Evolutionary conservation across 2,797 vertebrate species (phyloP).

Genomic region (Mormyrops boulengeri): DNA sequence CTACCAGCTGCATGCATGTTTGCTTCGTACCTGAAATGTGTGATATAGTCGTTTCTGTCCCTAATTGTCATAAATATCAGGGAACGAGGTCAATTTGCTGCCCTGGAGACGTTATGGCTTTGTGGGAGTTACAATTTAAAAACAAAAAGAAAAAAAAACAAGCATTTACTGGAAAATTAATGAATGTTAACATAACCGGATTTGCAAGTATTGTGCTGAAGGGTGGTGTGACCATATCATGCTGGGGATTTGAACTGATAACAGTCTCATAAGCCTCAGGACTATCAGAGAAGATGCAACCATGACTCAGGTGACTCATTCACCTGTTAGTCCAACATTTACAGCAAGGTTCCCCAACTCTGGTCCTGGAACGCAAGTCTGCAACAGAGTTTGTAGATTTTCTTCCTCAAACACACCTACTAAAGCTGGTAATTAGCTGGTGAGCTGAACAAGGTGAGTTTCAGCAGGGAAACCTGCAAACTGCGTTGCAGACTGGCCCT

Average conservation of each 20-base stretch:
- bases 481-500: neutral
- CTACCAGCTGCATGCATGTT: neutral
- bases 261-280: neutral
- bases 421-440: neutral
- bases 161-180: neutral
- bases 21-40: neutral
- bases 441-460: neutral
- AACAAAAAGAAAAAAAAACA: neutral
- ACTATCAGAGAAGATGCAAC: neutral
- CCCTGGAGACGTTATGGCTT: neutral
- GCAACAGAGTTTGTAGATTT: neutral
- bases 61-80: neutral
- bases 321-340: neutral
- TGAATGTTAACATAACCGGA: conserved; percentile 8
- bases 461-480: neutral
- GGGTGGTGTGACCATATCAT: neutral
- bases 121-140: neutral
- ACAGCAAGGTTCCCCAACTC: neutral
- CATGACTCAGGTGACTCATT: neutral
- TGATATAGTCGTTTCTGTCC: neutral
- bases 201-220: neutral
- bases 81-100: neutral
- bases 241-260: neutral
- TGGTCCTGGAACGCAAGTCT: neutral
- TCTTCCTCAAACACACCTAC: neutral